These are phyloP conservation scores for Passer domesticus DNA, from an alignment of 2,113 vertebrate genomes.

Conservation along the genomic window DNA sequence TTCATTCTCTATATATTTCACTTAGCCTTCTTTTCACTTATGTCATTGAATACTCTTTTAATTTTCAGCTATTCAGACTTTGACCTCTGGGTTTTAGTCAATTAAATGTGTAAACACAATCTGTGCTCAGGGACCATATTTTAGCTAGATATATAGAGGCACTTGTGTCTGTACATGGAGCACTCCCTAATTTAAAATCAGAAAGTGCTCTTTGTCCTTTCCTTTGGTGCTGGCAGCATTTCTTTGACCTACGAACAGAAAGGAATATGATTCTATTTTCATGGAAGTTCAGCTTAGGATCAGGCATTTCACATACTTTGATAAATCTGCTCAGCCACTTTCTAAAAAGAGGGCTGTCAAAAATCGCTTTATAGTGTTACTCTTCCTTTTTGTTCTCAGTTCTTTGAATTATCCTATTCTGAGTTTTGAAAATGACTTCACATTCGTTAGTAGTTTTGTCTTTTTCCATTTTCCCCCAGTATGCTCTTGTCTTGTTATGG, in stretches of 20 bases:
- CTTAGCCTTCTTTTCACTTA: neutral
- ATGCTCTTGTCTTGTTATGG: slow-evolving; percentile 17
- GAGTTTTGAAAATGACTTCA: slow-evolving; percentile 29
- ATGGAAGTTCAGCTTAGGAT: slow-evolving; percentile 43
- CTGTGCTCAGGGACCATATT: neutral
- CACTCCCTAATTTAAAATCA: neutral
- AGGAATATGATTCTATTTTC: slow-evolving; percentile 26
- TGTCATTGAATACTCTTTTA: neutral
- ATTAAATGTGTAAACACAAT: neutral
- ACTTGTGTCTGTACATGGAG: neutral
- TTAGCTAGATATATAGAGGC: neutral
- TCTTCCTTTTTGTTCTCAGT: slow-evolving; percentile 11
- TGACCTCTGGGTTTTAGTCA: neutral
- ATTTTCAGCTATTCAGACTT: neutral
- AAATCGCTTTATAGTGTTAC: neutral
- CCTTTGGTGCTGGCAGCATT: neutral
- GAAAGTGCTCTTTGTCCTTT: slow-evolving; percentile 8
- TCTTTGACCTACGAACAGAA: neutral
- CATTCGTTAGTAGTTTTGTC: neutral
- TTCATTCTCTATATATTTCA: neutral
- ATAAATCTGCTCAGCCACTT: slow-evolving; percentile 18
- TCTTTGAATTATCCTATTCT: slow-evolving; percentile 34
- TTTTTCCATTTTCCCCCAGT: neutral
- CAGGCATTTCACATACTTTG: slow-evolving; percentile 35
- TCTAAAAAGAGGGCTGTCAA: neutral